Evolutionary conservation across 1,140 invertebrate species (phyloP), one percentile per base, ranked within the genome.

Genomic region (Tribolium castaneum): DNA sequence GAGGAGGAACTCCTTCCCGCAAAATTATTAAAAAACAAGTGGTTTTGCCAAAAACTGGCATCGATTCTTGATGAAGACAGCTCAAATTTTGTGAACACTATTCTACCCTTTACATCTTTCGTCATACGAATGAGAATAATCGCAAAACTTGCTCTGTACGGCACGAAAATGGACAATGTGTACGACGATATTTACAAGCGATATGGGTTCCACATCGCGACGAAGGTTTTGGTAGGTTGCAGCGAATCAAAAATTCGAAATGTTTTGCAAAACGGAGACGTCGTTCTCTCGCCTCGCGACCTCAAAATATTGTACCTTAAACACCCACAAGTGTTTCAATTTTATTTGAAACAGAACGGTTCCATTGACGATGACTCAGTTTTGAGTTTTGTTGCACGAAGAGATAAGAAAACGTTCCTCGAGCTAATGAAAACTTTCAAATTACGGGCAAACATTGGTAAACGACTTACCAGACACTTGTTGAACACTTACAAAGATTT

Each of bases 11-110:
- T 6, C n/a, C 30, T 66, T 3, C n/a, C 59, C 9, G 59, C 59
- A 12, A 66, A 66, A 35, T 12, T 34, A n/a, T 14, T 34, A 12
- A 66, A 66, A 35, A 35, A 66, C 25, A 66, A 66, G 10, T 66
- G 25, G 59, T 66, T 66, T 30, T 66, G 25, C 7, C 59, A 66
- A 35, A n/a, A 66, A 66, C n/a, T 66, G 12, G 59, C 30, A 5
- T n/a, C 10, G 5, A 16, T 35, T 12, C 14, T 59, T 7, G 54
- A 66, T 12, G 59, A 66, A 12, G 30, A 66, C 25, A 35, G 3
- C 13, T 13, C 59, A n/a, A 14, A 35, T 14, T 66, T 66, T 5
- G 59, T 66, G 9, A 13, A 66, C 30, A 30, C 16, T 1, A 19
- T 59, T 7, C 22, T 59, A 6, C 54, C 54, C 6, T 25, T 22